Conservation (phyloP, 2,113 vertebrate genomes). For the Ammospiza nelsoni region DNA sequence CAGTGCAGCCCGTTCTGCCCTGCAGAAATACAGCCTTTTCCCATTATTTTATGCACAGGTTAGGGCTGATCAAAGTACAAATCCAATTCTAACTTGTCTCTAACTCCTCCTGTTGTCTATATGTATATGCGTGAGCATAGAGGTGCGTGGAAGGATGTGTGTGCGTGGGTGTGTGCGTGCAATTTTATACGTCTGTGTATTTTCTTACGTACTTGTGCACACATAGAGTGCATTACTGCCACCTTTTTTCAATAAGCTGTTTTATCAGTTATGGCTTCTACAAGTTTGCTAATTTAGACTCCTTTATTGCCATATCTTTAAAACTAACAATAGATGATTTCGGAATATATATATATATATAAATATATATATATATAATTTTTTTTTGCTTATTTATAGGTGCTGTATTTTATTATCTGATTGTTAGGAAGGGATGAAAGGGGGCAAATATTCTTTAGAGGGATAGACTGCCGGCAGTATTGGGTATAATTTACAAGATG, state of each 20-base stretch:
- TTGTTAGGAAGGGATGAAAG: conserved; percentile 96
- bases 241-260: conserved; percentile 96
- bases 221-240: conserved; percentile 97
- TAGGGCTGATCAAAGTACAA: conserved; percentile 80
- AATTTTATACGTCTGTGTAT: conserved; percentile 90
- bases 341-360: conserved; percentile 87
- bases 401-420: conserved; percentile 98
- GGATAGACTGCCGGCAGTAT: conserved; percentile 99
- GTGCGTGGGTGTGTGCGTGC: conserved; percentile 74
- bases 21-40: conserved; percentile 59
- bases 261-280: conserved; percentile 93
- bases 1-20: conserved; percentile 55
- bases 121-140: conserved; percentile 84
- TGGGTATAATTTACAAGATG: conserved; percentile 99
- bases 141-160: conserved; percentile 78
- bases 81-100: conserved; percentile 85
- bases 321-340: conserved; percentile 90
- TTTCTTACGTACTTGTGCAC: conserved; percentile 95
- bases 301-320: conserved; percentile 96
- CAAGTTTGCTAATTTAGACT: conserved; percentile 94
- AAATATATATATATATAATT: conserved; percentile 75
- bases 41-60: conserved; percentile 72
- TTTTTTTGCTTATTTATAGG: conserved; percentile 98
- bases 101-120: conserved; percentile 84
- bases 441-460: conserved; percentile 97